These are phyloP conservation scores for Caenorhabditis angaria DNA, from an alignment of 2,888 invertebrate species.

Conservation along the genomic window DNA sequence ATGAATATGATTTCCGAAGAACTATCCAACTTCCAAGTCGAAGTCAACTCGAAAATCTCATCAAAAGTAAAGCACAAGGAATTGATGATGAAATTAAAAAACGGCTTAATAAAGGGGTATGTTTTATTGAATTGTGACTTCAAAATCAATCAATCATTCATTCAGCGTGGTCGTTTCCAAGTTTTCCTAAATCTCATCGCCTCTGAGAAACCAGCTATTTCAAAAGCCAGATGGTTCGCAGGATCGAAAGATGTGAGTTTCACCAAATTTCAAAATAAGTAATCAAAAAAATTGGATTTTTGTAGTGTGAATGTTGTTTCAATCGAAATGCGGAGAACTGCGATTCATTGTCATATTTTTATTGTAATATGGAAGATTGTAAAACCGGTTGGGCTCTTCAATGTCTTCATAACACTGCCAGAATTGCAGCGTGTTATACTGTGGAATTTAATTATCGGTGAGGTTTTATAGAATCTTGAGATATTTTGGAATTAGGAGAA, in stretches of 20 bases:
- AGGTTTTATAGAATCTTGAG: slow-evolving; percentile 53
- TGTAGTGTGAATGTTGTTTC: slow-evolving; percentile 52
- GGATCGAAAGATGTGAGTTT: slow-evolving; percentile 58
- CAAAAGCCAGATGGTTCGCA: slow-evolving; percentile 65
- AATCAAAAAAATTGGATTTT: neutral
- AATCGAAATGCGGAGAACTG: slow-evolving; percentile 42
- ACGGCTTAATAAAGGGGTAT: slow-evolving; percentile 51
- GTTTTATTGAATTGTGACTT: neutral
- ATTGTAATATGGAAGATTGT: slow-evolving; percentile 70
- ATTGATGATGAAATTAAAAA: slow-evolving; percentile 70
- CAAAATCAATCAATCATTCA: slow-evolving; percentile 6
- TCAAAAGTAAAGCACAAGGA: slow-evolving; percentile 68
- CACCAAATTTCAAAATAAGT: neutral
- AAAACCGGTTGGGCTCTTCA: slow-evolving; percentile 71
- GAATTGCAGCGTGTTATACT: slow-evolving; percentile 69
- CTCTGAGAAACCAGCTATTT: slow-evolving; percentile 65
- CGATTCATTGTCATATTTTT: slow-evolving; percentile 52
- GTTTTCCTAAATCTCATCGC: slow-evolving; percentile 70
- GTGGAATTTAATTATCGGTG: slow-evolving; percentile 68
- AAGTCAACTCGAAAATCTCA: slow-evolving; percentile 59
- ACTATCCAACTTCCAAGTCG: slow-evolving; percentile 24
- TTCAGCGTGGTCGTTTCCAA: slow-evolving; percentile 71
- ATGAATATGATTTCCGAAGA: slow-evolving; percentile 50
- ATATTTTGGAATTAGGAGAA: neutral
- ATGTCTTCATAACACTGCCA: slow-evolving; percentile 69